A percentile compares a stretch with the other conserved stretches of the same genome.
Conservation (phyloP, 2,888 invertebrate species). For the Epinotia ramella region DNA sequence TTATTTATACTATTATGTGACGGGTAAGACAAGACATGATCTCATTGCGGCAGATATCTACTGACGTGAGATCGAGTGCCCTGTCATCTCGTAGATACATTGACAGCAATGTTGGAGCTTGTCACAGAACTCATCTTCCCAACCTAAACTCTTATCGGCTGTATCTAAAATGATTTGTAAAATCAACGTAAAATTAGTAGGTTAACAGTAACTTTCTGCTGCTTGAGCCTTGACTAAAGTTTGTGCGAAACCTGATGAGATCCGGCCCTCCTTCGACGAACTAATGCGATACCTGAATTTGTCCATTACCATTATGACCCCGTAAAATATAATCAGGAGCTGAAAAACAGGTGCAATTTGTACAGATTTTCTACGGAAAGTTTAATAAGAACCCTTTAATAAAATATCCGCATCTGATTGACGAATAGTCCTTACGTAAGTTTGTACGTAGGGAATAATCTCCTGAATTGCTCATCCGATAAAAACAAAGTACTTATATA, state of each 20-base stretch:
- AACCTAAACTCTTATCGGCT: constrained; percentile 1
- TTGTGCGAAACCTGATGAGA: neutral
- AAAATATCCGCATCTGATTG: too few species aligned
- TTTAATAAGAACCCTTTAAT: too few species aligned
- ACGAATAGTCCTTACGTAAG: too few species aligned
- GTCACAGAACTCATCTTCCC: constrained; percentile 18
- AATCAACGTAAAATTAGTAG: neutral
- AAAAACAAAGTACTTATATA: too few species aligned
- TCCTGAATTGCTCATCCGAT: too few species aligned
- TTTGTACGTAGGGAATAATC: too few species aligned
- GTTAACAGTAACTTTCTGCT: neutral
- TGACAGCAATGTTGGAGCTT: constrained; percentile 11
- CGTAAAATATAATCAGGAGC: neutral
- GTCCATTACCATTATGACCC: too few species aligned
- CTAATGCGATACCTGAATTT: neutral
- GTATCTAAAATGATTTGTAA: constrained; percentile 11
- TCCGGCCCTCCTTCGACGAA: neutral
- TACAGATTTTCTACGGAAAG: neutral
- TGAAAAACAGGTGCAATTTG: neutral
- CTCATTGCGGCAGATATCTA: constrained; percentile 10
- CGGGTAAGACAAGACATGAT: too few species aligned
- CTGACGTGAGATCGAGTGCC: constrained; percentile 20
- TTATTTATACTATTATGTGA: too few species aligned
- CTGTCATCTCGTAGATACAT: constrained; percentile 36
- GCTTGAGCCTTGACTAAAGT: neutral